Percentiles rank a stretch among this genome's conserved stretches.
Conservation (phyloP, 1,140 invertebrate species). For the Bilobella aurantiaca region DNA sequence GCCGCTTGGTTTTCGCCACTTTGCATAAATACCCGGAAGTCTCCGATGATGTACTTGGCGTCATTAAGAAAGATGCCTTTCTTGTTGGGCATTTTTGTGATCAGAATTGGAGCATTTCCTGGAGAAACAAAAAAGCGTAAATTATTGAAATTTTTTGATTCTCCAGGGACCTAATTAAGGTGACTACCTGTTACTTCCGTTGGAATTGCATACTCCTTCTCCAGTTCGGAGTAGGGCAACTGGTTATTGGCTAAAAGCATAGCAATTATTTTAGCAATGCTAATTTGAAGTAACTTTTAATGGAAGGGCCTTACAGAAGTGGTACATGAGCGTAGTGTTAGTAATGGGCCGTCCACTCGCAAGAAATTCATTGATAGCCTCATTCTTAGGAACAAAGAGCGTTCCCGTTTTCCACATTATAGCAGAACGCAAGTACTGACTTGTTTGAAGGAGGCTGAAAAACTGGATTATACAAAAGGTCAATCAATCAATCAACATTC, state of each 20-base stretch:
- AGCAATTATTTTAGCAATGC: not conserved
- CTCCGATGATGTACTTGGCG: conserved; percentile 7
- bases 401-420: conserved; percentile 12
- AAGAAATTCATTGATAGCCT: conserved; percentile 7
- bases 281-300: not conserved
- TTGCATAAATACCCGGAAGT: not conserved
- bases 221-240: not conserved
- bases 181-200: conserved; percentile 1
- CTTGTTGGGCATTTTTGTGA: conserved; percentile 11
- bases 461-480: not conserved
- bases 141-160: not conserved
- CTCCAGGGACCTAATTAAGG: not conserved
- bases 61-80: conserved; percentile 21
- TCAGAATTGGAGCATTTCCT: conserved; percentile 24
- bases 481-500: too few relatives aligned
- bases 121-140: not conserved
- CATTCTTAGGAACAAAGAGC: conserved; percentile 18
- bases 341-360: conserved; percentile 2
- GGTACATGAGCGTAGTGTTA: conserved; percentile 17
- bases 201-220: not conserved
- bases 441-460: not conserved
- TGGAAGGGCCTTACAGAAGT: conserved; percentile 19
- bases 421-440: not conserved
- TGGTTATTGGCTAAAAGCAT: not conserved
- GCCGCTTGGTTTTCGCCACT: not conserved